Evolutionary conservation across 2,888 invertebrate species (phyloP).

Genomic region (Cybosia mesomella): DNA sequence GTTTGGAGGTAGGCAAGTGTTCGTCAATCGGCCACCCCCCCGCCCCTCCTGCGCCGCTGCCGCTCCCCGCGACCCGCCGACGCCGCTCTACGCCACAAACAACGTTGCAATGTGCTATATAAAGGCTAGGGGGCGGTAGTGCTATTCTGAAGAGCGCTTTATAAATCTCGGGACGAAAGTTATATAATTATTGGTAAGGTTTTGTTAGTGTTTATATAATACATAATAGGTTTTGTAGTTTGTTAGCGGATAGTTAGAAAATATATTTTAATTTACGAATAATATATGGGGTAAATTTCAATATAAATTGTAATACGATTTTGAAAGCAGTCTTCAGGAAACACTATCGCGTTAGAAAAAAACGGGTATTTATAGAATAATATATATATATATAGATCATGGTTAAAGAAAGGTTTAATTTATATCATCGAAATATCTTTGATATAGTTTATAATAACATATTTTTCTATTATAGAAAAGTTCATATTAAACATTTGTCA

Average conservation of each 20-base stretch:
- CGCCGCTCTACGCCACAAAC: conserved; percentile 51
- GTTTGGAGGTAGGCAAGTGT: background rate
- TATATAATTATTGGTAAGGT: background rate
- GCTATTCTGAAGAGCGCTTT: conserved; percentile 37
- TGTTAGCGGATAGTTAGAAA: background rate
- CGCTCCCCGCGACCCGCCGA: conserved; percentile 40
- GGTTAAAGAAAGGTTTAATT: background rate
- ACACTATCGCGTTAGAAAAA: conserved; percentile 46
- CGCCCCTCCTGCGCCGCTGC: conserved; percentile 37
- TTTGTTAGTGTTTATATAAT: background rate
- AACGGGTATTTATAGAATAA: conserved; percentile 28
- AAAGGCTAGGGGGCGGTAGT: conserved; percentile 34
- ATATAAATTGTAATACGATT: background rate
- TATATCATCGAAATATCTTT: conserved; percentile 3
- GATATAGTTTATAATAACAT: background rate
- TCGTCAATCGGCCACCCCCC: conserved; percentile 65
- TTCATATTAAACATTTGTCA: background rate
- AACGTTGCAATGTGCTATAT: conserved; percentile 46
- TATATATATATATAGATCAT: conserved; percentile 16
- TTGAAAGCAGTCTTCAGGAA: conserved; percentile 34
- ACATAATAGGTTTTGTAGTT: background rate
- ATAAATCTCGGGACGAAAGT: background rate
- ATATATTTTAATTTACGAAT: conserved; percentile 2
- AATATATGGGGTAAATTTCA: background rate
- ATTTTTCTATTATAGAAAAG: background rate